Percentiles rank a stretch among this genome's conserved stretches.
phyloP scores from a whole-genome alignment of 2,797 vertebrate species.

The Petrocephalus sullivani region DNA sequence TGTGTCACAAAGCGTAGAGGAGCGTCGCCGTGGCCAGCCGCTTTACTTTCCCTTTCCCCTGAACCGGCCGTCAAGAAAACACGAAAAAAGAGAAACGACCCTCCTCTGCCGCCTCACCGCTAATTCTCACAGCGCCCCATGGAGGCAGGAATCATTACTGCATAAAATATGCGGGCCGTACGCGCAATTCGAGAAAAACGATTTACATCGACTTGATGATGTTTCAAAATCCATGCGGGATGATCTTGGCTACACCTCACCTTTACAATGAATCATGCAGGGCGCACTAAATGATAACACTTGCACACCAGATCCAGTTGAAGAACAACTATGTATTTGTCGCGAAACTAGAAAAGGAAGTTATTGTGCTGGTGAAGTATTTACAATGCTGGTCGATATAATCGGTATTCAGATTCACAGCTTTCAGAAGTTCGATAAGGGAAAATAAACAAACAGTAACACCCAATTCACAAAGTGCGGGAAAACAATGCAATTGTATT shows the following conservation, averaged over 20 bases:
- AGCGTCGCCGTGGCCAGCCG: neutral
- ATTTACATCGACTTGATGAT: neutral
- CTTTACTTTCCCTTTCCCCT: neutral
- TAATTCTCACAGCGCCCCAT: slow-evolving; percentile 3
- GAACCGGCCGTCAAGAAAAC: neutral
- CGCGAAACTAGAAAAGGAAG: slow-evolving; percentile 77
- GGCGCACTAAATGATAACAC: neutral
- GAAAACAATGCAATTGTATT: slow-evolving; percentile 55
- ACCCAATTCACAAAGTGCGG: slow-evolving; percentile 74
- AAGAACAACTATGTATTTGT: slow-evolving; percentile 65
- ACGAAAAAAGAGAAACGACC: neutral
- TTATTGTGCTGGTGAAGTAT: slow-evolving; percentile 71
- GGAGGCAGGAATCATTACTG: neutral
- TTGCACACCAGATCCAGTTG: slow-evolving; percentile 41
- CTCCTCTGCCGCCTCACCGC: neutral
- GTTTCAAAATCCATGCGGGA: neutral
- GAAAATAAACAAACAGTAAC: slow-evolving; percentile 39
- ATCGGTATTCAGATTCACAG: slow-evolving; percentile 75
- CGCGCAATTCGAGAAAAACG: neutral
- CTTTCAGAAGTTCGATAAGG: slow-evolving; percentile 61
- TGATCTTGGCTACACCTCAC: neutral
- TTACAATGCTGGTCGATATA: slow-evolving; percentile 69
- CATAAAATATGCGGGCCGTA: neutral
- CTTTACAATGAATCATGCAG: neutral
- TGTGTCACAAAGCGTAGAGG: neutral